phyloP scores from a whole-genome alignment of 1,140 invertebrate genomes.

The Schlechtendalia chinensis region DNA sequence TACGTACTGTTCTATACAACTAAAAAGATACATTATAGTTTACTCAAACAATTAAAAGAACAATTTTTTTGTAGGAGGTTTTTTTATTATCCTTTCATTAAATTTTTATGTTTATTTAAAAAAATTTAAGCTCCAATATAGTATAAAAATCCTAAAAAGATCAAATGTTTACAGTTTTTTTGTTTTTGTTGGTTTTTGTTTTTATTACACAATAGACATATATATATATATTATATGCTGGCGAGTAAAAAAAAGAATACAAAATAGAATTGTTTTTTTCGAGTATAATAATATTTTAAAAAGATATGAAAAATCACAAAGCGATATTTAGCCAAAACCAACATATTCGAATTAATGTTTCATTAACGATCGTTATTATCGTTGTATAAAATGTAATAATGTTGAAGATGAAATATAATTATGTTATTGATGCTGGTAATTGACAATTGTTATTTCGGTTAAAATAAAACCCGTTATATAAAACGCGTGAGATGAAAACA shows the following conservation, averaged over 20 bases:
- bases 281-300: no score
- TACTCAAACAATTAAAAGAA: neutral
- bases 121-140: neutral
- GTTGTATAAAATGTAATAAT: no score
- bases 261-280: neutral
- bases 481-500: no score
- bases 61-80: neutral
- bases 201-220: neutral
- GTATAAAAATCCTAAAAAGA: neutral
- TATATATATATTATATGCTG: no score
- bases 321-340: no score
- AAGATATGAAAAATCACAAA: no score
- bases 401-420: no score
- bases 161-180: neutral
- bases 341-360: no score
- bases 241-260: neutral
- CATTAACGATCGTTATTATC: no score
- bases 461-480: no score
- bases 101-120: constrained; percentile 5
- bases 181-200: neutral
- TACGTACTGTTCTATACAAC: neutral
- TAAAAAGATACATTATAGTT: neutral
- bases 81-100: constrained; percentile 19
- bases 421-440: no score
- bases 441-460: no score